Evolutionary conservation across 2,113 vertebrate species (phyloP).

Genomic region (Porphyrio hochstetteri): DNA sequence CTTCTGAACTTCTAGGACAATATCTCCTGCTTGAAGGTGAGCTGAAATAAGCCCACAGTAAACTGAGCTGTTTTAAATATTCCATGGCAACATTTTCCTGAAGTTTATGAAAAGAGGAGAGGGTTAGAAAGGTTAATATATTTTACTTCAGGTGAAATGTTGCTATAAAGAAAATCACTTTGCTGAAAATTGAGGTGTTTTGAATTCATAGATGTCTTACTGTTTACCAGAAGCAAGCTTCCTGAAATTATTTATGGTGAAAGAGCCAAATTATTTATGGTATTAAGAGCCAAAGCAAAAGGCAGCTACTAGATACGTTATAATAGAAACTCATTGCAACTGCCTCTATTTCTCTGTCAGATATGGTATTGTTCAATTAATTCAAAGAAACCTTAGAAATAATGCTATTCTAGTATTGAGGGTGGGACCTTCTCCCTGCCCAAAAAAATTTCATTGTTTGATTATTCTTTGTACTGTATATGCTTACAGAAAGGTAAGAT

Average conservation of each 20-base stretch:
- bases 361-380: background rate
- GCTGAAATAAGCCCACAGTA: background rate
- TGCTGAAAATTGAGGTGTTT: background rate
- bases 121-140: background rate
- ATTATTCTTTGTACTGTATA: background rate
- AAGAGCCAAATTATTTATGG: background rate
- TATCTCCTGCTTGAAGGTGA: background rate
- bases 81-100: background rate
- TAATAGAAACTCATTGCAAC: background rate
- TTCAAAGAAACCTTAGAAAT: background rate
- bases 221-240: background rate
- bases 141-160: background rate
- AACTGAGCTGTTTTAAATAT: conserved; percentile 7
- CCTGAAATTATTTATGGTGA: background rate
- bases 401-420: background rate
- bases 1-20: background rate
- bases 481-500: background rate
- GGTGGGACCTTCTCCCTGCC: background rate
- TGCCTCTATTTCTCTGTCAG: background rate
- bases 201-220: background rate
- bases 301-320: background rate
- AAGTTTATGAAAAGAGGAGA: background rate
- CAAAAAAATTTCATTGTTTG: background rate
- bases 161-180: background rate
- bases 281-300: background rate